These are phyloP conservation scores for Arothron firmamentum DNA, from an alignment of 2,113 vertebrate species.

Conservation along the genomic window DNA sequence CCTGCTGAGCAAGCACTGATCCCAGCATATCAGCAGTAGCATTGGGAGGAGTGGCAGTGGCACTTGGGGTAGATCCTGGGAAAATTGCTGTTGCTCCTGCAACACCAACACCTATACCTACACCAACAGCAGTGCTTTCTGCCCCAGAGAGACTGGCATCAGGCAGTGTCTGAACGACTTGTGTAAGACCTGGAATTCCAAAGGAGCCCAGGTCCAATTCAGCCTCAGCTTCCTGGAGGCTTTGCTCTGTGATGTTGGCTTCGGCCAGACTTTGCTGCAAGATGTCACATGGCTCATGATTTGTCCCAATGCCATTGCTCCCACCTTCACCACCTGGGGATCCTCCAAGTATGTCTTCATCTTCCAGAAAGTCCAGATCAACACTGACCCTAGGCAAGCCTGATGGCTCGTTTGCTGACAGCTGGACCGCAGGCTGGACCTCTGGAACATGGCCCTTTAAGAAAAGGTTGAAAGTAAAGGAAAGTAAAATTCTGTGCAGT, in stretches of 20 bases:
- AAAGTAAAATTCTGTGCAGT: not conserved
- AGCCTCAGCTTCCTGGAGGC: slow-evolving; percentile 86
- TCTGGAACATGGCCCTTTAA: slow-evolving; percentile 86
- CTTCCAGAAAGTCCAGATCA: slow-evolving; percentile 94
- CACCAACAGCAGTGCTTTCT: slow-evolving; percentile 62
- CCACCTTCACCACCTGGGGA: slow-evolving; percentile 74
- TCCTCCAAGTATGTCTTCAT: slow-evolving; percentile 89
- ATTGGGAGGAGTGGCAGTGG: slow-evolving; percentile 62
- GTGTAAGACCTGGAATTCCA: slow-evolving; percentile 85
- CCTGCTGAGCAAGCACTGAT: slow-evolving; percentile 86
- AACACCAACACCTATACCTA: slow-evolving; percentile 71
- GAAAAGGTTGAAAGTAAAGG: slow-evolving; percentile 8
- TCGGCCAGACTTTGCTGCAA: slow-evolving; percentile 96
- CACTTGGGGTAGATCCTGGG: slow-evolving; percentile 63
- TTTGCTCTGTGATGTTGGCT: slow-evolving; percentile 97
- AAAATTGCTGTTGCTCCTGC: slow-evolving; percentile 83
- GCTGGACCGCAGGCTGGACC: slow-evolving; percentile 80
- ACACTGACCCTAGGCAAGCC: slow-evolving; percentile 83
- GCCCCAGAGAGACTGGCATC: slow-evolving; percentile 73
- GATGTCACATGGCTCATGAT: slow-evolving; percentile 91
- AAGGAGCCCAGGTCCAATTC: slow-evolving; percentile 93
- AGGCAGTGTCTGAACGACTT: slow-evolving; percentile 83
- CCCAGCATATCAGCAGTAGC: slow-evolving; percentile 82
- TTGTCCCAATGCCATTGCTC: slow-evolving; percentile 75
- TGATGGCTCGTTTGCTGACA: slow-evolving; percentile 75